These are phyloP conservation scores for Tupaia tana DNA, from an alignment of 2,113 vertebrate genomes.

Conservation along the genomic window DNA sequence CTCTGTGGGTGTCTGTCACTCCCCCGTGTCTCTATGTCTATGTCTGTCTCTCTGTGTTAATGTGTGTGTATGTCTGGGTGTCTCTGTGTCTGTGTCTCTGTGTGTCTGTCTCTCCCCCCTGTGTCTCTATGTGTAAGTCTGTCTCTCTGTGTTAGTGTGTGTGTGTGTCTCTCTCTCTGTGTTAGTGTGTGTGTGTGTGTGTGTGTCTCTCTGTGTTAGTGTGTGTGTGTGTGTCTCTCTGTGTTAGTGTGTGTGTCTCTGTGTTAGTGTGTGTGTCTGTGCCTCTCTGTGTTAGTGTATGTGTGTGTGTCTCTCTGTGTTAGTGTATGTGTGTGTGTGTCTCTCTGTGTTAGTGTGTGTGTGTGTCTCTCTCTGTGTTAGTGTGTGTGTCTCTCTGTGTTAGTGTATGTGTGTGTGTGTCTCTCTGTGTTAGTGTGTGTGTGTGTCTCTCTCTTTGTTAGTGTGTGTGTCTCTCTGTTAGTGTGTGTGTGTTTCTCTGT, in stretches of 20 bases:
- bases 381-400: not conserved
- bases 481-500: not conserved
- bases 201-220: not conserved
- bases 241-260: not conserved
- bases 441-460: not conserved
- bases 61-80: too few species aligned
- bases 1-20: too few species aligned
- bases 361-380: not conserved
- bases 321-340: not conserved
- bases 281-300: not conserved
- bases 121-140: not conserved
- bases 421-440: not conserved
- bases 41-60: too few species aligned
- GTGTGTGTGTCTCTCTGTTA: not conserved
- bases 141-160: not conserved
- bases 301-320: not conserved
- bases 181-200: not conserved
- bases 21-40: too few species aligned
- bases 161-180: not conserved
- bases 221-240: not conserved
- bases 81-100: too few species aligned
- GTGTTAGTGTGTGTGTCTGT: not conserved
- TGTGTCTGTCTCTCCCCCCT: too few species aligned
- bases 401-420: not conserved
- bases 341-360: not conserved